phyloP scores from a whole-genome alignment of 2,888 invertebrate species.

The Pinctada fucata region DNA sequence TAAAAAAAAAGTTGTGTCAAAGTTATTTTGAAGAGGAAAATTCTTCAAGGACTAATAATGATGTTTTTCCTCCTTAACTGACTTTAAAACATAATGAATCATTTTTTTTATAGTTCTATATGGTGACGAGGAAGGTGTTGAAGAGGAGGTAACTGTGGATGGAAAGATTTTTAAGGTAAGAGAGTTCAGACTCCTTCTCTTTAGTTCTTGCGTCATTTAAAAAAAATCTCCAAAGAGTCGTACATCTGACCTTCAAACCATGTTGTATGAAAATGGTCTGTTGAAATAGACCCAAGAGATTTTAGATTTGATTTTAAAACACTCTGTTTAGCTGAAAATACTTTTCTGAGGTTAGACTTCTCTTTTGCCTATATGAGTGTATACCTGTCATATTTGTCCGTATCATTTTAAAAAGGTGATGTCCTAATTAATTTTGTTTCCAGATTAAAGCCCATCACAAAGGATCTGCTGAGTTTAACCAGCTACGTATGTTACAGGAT shows the following conservation, averaged over 20 bases:
- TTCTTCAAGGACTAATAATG: not conserved
- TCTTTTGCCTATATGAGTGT: too few relatives aligned
- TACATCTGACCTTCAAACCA: too few relatives aligned
- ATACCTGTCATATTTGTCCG: too few relatives aligned
- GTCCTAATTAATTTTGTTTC: constrained; percentile 67
- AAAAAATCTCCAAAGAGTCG: too few relatives aligned
- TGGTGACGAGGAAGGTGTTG: constrained; percentile 65
- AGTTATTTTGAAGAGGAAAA: too few relatives aligned
- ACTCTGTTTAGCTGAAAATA: too few relatives aligned
- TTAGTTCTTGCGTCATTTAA: too few relatives aligned
- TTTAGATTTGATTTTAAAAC: too few relatives aligned
- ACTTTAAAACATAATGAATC: not conserved
- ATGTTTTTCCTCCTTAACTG: not conserved
- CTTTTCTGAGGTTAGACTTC: too few relatives aligned
- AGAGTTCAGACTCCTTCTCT: too few relatives aligned
- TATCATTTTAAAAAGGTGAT: too few relatives aligned
- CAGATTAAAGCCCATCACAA: constrained; percentile 97
- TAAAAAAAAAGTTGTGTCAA: too few relatives aligned
- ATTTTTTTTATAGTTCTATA: constrained; percentile 62
- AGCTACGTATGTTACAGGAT: constrained; percentile 90
- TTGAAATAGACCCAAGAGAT: not conserved
- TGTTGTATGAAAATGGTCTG: not conserved
- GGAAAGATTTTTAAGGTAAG: constrained; percentile 72
- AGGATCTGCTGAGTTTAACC: constrained; percentile 97
- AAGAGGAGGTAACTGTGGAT: constrained; percentile 68